Evolutionary conservation across 2,113 vertebrate species (phyloP).

Genomic region (Eurystomus gularis): DNA sequence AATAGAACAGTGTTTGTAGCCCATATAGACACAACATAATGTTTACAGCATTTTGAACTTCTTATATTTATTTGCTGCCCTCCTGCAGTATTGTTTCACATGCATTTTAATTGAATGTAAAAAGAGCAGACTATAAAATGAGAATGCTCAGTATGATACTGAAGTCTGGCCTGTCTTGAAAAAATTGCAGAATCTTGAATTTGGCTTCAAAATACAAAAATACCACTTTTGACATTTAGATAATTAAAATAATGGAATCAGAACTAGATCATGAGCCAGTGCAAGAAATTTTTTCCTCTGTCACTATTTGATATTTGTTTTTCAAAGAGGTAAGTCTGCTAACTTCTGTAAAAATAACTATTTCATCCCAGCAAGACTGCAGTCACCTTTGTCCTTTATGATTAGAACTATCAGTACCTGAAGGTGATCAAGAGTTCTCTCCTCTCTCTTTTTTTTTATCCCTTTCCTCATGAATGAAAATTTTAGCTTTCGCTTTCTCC

Average conservation of each 20-base stretch:
- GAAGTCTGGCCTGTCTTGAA: not conserved
- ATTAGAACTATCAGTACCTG: not conserved
- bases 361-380: not conserved
- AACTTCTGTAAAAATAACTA: not conserved
- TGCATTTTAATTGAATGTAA: too few relatives aligned
- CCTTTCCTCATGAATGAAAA: not conserved
- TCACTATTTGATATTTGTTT: not conserved
- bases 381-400: not conserved
- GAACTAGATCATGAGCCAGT: not conserved
- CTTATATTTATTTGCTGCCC: fast-evolving
- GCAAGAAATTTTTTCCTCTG: not conserved
- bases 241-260: not conserved
- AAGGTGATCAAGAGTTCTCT: not conserved
- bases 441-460: not conserved
- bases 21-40: not conserved
- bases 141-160: not conserved
- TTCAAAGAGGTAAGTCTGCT: not conserved
- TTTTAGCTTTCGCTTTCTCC: not conserved
- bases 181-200: not conserved
- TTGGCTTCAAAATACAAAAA: not conserved
- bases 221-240: not conserved
- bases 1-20: not conserved
- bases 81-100: not conserved
- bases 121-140: not conserved
- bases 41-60: not conserved